Base-by-base conservation (phyloP, 2,113 vertebrate species). In the Dendrocopos noguchii region DNA sequence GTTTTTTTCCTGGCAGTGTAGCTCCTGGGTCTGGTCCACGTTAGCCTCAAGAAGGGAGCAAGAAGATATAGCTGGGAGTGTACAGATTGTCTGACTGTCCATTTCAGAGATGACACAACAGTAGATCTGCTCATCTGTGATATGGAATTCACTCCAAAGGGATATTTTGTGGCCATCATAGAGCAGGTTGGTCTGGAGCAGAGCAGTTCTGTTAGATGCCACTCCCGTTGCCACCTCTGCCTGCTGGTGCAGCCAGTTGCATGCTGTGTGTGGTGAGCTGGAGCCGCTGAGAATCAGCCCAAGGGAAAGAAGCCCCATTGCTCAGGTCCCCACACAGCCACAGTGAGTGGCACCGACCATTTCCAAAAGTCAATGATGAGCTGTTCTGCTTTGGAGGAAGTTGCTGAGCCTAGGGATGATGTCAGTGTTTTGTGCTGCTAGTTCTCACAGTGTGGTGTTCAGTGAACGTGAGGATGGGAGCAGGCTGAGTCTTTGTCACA, bases 191-290 rank as follows among this genome's bases (percentile, higher is more conserved):
- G 34, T 70, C 42, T 83, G n/a, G 18, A 44, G 25, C 53, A 65
- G 55, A 68, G 53, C 0, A 1, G 60, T 46, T 31, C 50, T 12
- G 2, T 52, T 79, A 55, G 20, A 7, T 61, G 8, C 15, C 20
- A 8, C 39, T 83, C 1, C 0, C 68, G 9, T 61, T 57, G 5
- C 25, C 15, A 15, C 18, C 44, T 47, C 34, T 84, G 15, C 68
- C 44, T 67, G 20, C n/a, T 50, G 39, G n/a, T 8, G 13, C 22
- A 33, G 57, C 25, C 47, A 64, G 21, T 78, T 44, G 27, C 12
- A 4, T 7, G 2, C 52, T 34, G 18, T 0, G 0, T 0, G 0
- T 59, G 66, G n/a, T 72, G 17, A 73, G 27, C 47, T 33, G 44
- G 8, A 68, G 28, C 39, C 71, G 66, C 61, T 81, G 65, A 25